phyloP scores from a whole-genome alignment of 2,113 vertebrate species.

The Phaetusa simplex region DNA sequence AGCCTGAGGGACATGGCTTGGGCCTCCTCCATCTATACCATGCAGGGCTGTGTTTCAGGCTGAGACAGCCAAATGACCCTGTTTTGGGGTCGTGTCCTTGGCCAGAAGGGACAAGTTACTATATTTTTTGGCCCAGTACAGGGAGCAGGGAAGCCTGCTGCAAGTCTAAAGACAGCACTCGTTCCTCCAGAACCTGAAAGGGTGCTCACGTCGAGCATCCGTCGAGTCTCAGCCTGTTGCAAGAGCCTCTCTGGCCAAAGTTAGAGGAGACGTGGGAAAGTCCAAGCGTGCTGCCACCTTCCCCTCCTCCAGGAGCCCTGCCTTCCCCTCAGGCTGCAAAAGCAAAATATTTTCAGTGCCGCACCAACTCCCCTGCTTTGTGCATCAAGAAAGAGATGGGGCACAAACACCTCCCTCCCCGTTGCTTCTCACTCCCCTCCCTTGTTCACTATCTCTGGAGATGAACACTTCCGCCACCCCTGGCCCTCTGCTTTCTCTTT shows the following conservation, averaged over 20 bases:
- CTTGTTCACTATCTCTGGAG: background rate
- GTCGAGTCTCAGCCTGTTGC: background rate
- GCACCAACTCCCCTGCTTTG: background rate
- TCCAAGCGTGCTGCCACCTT: background rate
- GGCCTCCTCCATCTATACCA: background rate
- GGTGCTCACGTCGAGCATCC: fast-evolving
- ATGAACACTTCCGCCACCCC: background rate
- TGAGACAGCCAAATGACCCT: background rate
- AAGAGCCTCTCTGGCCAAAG: background rate
- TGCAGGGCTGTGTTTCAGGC: background rate
- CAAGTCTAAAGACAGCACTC: background rate
- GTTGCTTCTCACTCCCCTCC: background rate
- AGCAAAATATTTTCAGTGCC: background rate
- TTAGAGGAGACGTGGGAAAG: background rate
- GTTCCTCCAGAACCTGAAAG: background rate
- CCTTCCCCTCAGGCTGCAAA: background rate
- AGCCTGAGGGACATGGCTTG: background rate
- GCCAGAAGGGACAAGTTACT: background rate
- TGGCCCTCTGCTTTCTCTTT: background rate
- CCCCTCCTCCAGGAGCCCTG: background rate
- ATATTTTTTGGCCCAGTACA: background rate
- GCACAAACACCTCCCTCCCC: background rate
- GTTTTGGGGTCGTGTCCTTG: background rate
- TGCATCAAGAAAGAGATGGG: background rate
- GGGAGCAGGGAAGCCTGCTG: background rate